Percentiles rank a stretch among this genome's conserved stretches.
Conservation (phyloP, 37 sponge, comb jelly and placozoan genomes). For the Dysidea cf. avara region DNA sequence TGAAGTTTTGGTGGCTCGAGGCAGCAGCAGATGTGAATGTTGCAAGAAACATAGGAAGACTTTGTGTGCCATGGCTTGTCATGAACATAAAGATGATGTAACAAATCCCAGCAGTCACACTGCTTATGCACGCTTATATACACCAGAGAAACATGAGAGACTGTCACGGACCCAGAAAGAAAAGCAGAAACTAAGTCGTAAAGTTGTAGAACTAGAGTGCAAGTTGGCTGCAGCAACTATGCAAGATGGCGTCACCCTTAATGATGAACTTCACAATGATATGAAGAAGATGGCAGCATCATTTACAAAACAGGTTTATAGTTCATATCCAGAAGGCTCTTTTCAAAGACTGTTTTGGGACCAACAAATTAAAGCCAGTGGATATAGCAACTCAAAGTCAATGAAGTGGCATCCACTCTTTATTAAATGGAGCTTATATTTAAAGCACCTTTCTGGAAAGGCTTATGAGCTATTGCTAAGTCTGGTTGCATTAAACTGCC, state of each 20-base stretch:
- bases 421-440: slow-evolving; percentile 34
- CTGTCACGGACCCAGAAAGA: background rate
- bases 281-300: slow-evolving; percentile 5
- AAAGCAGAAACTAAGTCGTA: slow-evolving; percentile 8
- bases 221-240: slow-evolving; percentile 4
- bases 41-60: slow-evolving; percentile 20
- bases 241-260: background rate
- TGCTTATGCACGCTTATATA: background rate
- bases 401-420: slow-evolving; percentile 30
- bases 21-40: slow-evolving; percentile 1
- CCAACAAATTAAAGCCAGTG: slow-evolving; percentile 10
- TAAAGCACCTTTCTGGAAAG: slow-evolving; percentile 29
- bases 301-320: background rate
- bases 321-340: slow-evolving; percentile 15
- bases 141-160: slow-evolving; percentile 17
- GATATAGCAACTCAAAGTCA: background rate
- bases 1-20: slow-evolving; percentile 11
- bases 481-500: slow-evolving; percentile 32
- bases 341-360: slow-evolving; percentile 27
- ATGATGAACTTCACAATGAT: slow-evolving; percentile 8
- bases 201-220: slow-evolving; percentile 1
- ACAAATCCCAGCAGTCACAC: slow-evolving; percentile 24
- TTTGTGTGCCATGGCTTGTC: background rate
- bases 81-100: background rate
- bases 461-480: slow-evolving; percentile 35